Evolutionary conservation across 2,888 invertebrate genomes (phyloP).

Genomic region (Lottia scabra): DNA sequence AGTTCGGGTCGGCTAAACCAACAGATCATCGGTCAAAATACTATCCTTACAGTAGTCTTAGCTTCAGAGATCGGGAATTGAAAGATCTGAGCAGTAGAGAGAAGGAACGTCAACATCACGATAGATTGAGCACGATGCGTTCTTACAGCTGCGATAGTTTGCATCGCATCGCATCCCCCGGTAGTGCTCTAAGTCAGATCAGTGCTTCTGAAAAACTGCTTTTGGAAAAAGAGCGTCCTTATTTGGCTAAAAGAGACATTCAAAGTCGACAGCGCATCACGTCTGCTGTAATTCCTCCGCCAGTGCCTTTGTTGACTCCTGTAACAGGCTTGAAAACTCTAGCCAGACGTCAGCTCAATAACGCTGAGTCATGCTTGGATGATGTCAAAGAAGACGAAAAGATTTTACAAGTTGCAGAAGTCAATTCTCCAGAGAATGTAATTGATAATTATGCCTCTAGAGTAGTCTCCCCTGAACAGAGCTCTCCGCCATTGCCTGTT

Average conservation of each 20-base stretch:
- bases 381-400: neutral
- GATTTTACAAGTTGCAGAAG: neutral
- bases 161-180: slow-evolving; percentile 18
- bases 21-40: slow-evolving; percentile 38
- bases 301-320: neutral
- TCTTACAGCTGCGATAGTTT: slow-evolving; percentile 25
- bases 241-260: neutral
- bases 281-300: neutral
- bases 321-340: neutral
- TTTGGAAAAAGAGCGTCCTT: neutral
- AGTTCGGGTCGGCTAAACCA: slow-evolving; percentile 38
- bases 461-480: neutral
- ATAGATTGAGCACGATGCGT: neutral
- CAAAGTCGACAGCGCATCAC: neutral
- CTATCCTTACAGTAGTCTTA: slow-evolving; percentile 49
- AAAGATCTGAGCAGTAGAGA: slow-evolving; percentile 25
- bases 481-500: neutral
- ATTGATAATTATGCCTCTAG: neutral
- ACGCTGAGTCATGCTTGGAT: neutral
- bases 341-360: neutral
- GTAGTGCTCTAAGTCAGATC: slow-evolving; percentile 15
- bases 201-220: slow-evolving; percentile 31
- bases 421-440: neutral
- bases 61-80: slow-evolving; percentile 52
- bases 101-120: neutral